Conservation (phyloP, 2,797 vertebrate genomes). For the Sebastiscus albofasciatus region DNA sequence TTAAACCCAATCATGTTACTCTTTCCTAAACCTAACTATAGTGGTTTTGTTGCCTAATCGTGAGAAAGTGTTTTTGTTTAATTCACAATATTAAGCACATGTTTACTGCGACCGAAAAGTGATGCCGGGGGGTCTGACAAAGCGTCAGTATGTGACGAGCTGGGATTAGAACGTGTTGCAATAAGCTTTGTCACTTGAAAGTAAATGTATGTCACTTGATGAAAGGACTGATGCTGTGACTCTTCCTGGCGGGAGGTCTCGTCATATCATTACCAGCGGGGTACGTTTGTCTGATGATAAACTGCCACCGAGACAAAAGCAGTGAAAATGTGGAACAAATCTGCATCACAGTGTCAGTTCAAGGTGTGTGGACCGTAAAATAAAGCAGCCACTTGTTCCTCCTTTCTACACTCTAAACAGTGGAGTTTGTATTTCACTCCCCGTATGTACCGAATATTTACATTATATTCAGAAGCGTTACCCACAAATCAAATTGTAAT, state of each 20-base stretch:
- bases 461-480: not conserved
- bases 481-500: not conserved
- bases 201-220: not conserved
- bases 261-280: not conserved
- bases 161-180: too few relatives aligned
- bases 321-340: not conserved
- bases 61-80: too few relatives aligned
- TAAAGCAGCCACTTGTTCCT: not conserved
- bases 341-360: not conserved
- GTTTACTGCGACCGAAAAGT: too few relatives aligned
- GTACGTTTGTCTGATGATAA: not conserved
- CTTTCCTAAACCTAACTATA: too few relatives aligned
- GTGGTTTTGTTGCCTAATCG: too few relatives aligned
- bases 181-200: not conserved
- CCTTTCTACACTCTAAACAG: not conserved
- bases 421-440: not conserved
- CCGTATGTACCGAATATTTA: not conserved
- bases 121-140: too few relatives aligned
- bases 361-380: not conserved
- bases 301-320: not conserved
- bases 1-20: too few relatives aligned
- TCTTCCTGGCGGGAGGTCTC: not conserved
- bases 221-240: not conserved
- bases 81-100: too few relatives aligned
- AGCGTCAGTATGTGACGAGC: too few relatives aligned